Evolutionary conservation across 1,140 invertebrate species (phyloP).

Genomic region (Caligus rogercresseyi): DNA sequence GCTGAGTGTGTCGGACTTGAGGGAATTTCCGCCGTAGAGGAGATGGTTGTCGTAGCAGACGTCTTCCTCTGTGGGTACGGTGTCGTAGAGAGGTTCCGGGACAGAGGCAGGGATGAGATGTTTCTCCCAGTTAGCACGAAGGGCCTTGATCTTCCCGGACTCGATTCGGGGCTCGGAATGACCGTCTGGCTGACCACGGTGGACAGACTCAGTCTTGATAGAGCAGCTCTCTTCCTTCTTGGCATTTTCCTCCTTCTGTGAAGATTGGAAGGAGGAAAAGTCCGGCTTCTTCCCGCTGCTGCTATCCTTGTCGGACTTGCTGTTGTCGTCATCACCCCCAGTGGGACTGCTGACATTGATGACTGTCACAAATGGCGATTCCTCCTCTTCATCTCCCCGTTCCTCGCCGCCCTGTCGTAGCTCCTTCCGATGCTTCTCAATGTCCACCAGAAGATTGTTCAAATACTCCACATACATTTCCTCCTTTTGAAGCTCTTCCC

Average conservation of each 20-base stretch:
- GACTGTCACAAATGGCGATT: conserved; percentile 62
- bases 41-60: conserved; percentile 20
- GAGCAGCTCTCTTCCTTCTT: background rate
- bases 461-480: conserved; percentile 75
- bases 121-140: conserved; percentile 13
- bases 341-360: conserved; percentile 51
- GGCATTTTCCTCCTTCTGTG: background rate
- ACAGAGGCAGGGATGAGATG: background rate
- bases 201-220: background rate
- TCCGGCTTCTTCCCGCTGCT: background rate
- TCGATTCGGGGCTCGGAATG: background rate
- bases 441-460: conserved; percentile 57
- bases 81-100: conserved; percentile 17
- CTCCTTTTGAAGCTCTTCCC: conserved; percentile 65
- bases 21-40: conserved; percentile 10
- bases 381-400: conserved; percentile 21
- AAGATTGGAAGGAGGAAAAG: background rate
- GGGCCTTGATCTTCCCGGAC: conserved; percentile 2
- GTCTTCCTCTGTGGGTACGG: conserved; percentile 16
- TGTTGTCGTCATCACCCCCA: background rate
- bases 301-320: background rate
- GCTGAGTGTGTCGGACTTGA: conserved; percentile 13
- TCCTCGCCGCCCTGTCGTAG: conserved; percentile 21
- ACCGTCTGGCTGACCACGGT: conserved; percentile 14
- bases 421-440: conserved; percentile 43